Evolutionary conservation across 1,140 invertebrate genomes (phyloP).

Genomic region (Pantala flavescens): DNA sequence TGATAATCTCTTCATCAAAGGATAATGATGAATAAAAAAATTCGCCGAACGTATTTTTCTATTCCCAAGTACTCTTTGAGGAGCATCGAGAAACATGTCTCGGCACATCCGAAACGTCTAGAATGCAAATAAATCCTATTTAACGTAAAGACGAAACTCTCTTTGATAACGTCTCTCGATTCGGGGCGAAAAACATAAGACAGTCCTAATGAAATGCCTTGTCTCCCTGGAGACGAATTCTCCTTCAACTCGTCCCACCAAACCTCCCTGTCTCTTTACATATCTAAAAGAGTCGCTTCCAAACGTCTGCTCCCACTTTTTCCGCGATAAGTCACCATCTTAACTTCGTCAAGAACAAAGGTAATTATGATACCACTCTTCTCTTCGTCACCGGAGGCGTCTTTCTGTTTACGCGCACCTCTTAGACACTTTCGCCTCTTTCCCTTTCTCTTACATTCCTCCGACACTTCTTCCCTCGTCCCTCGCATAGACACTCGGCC

Average conservation of each 20-base stretch:
- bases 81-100: no score
- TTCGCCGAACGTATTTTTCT: no score
- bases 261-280: not conserved
- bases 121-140: no score
- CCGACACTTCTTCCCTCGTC: not conserved
- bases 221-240: not conserved
- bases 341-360: constrained; percentile 2
- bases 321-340: not conserved
- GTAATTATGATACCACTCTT: not conserved
- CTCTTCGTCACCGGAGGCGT: not conserved
- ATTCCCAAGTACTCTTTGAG: no score
- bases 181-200: no score
- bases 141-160: no score
- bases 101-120: no score
- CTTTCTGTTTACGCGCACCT: not conserved
- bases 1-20: no score
- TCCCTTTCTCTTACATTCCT: not conserved
- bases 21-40: no score
- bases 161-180: no score
- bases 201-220: no score
- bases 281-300: not conserved
- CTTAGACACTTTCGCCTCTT: not conserved
- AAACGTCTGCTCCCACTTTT: not conserved
- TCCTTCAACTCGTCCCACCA: not conserved
- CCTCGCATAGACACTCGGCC: not conserved